These are phyloP conservation scores for Nymphalis c-album DNA, from an alignment of 2,888 invertebrate genomes.

Conservation along the genomic window DNA sequence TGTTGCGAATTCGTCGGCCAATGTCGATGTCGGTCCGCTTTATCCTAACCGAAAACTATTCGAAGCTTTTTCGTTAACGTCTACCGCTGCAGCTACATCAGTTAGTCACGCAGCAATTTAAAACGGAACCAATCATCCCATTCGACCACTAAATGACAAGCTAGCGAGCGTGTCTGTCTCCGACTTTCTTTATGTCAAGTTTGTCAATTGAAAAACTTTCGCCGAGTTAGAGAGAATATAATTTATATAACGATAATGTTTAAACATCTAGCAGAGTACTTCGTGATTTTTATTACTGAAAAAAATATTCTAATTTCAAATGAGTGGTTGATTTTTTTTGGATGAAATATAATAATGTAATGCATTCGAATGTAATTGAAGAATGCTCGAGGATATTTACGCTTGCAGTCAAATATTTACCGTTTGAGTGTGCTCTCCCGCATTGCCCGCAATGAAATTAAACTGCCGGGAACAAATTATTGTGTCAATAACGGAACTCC, in stretches of 20 bases:
- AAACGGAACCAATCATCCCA: conserved; percentile 21
- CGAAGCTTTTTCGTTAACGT: conserved; percentile 20
- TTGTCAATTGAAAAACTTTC: conserved; percentile 25
- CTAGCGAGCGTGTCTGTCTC: conserved; percentile 20
- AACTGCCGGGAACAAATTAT: conserved; percentile 18
- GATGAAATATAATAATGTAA: neutral
- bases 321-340: neutral
- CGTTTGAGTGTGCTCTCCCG: conserved; percentile 7
- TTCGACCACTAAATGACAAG: conserved; percentile 18
- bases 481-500: conserved; percentile 13
- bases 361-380: conserved; percentile 2
- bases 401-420: conserved; percentile 14
- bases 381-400: conserved; percentile 4
- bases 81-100: conserved; percentile 9
- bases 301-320: neutral
- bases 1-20: conserved; percentile 19
- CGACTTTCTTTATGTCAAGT: conserved; percentile 22
- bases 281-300: neutral
- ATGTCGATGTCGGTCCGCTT: conserved; percentile 26
- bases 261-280: neutral
- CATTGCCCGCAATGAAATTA: conserved; percentile 26
- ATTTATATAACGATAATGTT: conserved; percentile 16
- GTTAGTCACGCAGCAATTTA: conserved; percentile 24
- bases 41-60: conserved; percentile 27
- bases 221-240: conserved; percentile 18